Evolutionary conservation across 2,888 invertebrate species (phyloP), one percentile per base, ranked within the genome.

Genomic region (Idaea dimidiata): DNA sequence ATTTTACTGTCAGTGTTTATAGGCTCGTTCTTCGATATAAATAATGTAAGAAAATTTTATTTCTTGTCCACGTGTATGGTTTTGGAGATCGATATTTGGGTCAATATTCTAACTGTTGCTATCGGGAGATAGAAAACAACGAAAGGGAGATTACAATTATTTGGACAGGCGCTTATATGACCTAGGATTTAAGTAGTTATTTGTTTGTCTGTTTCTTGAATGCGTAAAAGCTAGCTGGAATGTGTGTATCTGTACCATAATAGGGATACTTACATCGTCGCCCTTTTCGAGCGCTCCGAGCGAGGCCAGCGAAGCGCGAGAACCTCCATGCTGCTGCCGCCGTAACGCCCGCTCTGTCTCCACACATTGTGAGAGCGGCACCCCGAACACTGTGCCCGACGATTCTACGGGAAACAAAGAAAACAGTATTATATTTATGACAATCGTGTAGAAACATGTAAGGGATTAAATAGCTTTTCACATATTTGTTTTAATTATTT

Each of bases 331-430:
- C 83, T 93, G 87, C 78, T 89, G 84, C 70, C 88, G 73, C 54
- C 91, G 76, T 59, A 92, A 70, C 82, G 90, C 86, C 80, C 93
- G 81, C 86, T 98, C 98, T 74, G 97, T 96, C 79, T 96, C 96
- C 74, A 98, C 94, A 82, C 98, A 98, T 80, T 96, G 96, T 61
- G 95, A 93, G 71, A 98, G 88, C 1, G 97, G 95, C 70, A 97
- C 95, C 8, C 98, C 98, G 79, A 98, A 98, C 62, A 97, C 96
- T 73, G 96, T 92, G 63, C 97, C 95, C 5, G 76, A 69, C 54
- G 72, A 0, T 86, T 76, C 58, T 91, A 91, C 91, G 80, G 2
- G 69, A 71, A 58, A 70, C 16, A 55, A 43, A 5, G 10, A 14
- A 43, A 24, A 24, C 5, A 24, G 24, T 24, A 24, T 24, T 24